These are phyloP conservation scores for Harmothoe impar DNA, from an alignment of 2,888 invertebrate species.

Conservation along the genomic window DNA sequence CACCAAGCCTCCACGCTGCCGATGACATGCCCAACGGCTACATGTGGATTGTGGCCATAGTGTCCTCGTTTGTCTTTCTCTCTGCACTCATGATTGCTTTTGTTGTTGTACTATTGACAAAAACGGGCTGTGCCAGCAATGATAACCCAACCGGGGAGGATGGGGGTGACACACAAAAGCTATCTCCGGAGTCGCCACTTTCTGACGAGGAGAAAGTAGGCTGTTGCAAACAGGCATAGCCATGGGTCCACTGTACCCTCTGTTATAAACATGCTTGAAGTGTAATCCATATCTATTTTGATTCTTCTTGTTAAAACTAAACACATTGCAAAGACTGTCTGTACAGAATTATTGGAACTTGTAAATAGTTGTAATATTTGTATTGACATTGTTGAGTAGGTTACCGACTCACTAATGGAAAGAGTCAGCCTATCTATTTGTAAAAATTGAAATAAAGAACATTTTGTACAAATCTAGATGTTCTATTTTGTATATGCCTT, in stretches of 20 bases:
- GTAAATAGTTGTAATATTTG: too few species aligned
- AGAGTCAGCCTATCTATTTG: too few species aligned
- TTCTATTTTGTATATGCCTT: too few species aligned
- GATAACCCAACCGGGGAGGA: neutral
- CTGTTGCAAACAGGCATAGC: neutral
- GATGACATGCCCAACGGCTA: constrained; percentile 38
- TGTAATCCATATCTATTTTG: too few species aligned
- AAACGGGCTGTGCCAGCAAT: constrained; percentile 32
- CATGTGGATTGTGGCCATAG: constrained; percentile 42
- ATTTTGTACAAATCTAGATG: too few species aligned
- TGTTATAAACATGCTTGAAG: neutral
- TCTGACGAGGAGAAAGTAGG: constrained; percentile 31
- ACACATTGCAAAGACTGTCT: too few species aligned
- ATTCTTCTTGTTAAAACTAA: too few species aligned
- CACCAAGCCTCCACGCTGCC: neutral
- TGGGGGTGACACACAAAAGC: neutral
- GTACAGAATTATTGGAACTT: too few species aligned
- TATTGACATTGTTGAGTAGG: too few species aligned
- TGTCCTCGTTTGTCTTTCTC: constrained; percentile 43
- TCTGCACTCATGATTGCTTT: constrained; percentile 50
- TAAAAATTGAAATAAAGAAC: too few species aligned
- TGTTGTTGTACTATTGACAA: constrained; percentile 49
- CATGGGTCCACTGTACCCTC: neutral
- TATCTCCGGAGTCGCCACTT: neutral
- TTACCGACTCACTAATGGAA: too few species aligned